These are phyloP conservation scores for Poliocrania exsul DNA, from an alignment of 2,797 vertebrate species.

Conservation along the genomic window DNA sequence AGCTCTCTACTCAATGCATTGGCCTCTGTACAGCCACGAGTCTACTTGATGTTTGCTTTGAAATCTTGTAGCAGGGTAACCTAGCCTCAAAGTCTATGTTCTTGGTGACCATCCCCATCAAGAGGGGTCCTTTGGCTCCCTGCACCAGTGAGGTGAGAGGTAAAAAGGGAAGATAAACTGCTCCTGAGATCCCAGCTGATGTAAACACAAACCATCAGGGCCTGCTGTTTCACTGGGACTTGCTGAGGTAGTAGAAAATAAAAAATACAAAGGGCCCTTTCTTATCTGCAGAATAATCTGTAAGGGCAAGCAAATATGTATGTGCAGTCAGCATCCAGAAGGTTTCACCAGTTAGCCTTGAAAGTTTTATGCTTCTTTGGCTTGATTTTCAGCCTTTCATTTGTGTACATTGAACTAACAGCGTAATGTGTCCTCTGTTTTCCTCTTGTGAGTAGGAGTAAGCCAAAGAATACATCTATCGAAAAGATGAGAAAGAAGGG, in stretches of 20 bases:
- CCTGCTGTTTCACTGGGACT: background rate
- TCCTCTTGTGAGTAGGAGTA: background rate
- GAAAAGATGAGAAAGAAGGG: background rate
- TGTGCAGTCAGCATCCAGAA: background rate
- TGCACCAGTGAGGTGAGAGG: accelerated
- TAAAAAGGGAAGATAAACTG: background rate
- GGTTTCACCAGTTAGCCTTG: background rate
- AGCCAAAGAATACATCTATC: background rate
- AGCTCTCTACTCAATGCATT: background rate
- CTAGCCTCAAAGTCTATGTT: background rate
- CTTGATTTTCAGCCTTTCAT: background rate
- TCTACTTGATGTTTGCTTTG: background rate
- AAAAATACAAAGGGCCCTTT: background rate
- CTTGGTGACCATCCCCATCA: background rate
- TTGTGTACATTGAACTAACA: background rate
- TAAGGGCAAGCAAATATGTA: background rate
- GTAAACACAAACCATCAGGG: accelerated
- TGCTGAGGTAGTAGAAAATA: background rate
- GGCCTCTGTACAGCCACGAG: background rate
- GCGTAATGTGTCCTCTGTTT: background rate
- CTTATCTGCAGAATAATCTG: background rate
- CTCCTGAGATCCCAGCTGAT: background rate
- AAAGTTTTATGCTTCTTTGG: background rate
- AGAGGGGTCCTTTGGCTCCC: background rate
- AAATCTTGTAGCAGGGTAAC: background rate